Evolutionary conservation across 2,888 invertebrate genomes (phyloP).

Genomic region (Carterocephalus palaemon): DNA sequence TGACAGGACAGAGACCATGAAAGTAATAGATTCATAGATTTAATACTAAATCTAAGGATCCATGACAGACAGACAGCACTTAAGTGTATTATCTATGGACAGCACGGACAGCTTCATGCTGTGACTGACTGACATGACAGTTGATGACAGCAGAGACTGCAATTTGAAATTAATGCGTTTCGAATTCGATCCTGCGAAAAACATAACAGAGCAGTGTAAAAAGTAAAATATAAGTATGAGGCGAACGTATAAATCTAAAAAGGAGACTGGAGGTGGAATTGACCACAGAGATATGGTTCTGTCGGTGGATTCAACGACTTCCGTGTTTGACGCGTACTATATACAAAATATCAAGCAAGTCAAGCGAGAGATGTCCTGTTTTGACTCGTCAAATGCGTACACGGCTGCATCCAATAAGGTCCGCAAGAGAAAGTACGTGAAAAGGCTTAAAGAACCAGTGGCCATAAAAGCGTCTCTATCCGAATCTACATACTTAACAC

Average conservation of each 20-base stretch:
- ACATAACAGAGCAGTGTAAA: no score
- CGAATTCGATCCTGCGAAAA: no score
- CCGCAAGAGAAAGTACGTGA: conserved; percentile 66
- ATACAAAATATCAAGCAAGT: conserved; percentile 71
- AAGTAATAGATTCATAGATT: no score
- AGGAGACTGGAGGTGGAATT: conserved; percentile 48
- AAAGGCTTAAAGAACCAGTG: conserved; percentile 56
- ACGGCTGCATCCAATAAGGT: conserved; percentile 50
- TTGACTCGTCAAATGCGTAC: conserved; percentile 45
- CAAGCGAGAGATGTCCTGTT: conserved; percentile 59
- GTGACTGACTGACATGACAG: no score
- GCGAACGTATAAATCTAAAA: conserved; percentile 65
- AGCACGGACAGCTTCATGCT: no score
- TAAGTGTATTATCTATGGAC: no score
- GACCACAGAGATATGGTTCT: conserved; percentile 55
- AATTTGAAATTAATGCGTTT: no score
- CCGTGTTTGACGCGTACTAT: conserved; percentile 65
- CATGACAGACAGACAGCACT: no score
- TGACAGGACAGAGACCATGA: no score
- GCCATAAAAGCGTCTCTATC: conserved; percentile 38
- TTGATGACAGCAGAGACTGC: no score
- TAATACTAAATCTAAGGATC: no score
- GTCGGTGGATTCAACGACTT: conserved; percentile 55
- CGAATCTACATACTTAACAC: conserved; percentile 55
- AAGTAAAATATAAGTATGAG: no score